These are phyloP conservation scores for Puffinus mauretanicus DNA, from an alignment of 2,113 vertebrate genomes.

Conservation along the genomic window DNA sequence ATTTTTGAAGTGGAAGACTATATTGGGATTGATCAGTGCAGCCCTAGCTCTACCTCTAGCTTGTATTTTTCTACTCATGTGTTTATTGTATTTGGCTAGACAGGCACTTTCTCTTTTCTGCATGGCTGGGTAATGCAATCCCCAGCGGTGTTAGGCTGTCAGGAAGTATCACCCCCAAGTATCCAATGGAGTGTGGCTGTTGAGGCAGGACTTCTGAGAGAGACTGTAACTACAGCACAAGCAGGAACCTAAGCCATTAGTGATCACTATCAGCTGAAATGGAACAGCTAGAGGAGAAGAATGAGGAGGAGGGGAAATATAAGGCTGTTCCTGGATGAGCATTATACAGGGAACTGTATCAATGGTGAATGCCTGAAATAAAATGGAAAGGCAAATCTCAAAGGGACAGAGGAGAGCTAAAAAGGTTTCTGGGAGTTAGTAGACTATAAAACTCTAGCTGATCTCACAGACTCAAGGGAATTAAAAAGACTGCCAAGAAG, in stretches of 20 bases:
- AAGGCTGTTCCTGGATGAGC: neutral
- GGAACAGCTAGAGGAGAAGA: neutral
- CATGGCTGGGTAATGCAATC: conserved; percentile 50
- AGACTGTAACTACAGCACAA: neutral
- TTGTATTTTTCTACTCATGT: neutral
- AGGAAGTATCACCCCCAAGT: conserved; percentile 41
- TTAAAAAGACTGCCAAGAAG: neutral
- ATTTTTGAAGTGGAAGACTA: neutral
- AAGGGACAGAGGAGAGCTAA: neutral
- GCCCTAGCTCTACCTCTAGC: neutral
- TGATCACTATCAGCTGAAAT: neutral
- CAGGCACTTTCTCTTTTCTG: conserved; percentile 43
- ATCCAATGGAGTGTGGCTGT: conserved; percentile 1
- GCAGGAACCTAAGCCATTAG: neutral
- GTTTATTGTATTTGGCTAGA: conserved; percentile 31
- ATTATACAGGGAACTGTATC: neutral
- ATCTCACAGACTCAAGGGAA: neutral
- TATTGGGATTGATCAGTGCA: neutral
- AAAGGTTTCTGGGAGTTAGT: neutral
- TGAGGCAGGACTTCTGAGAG: neutral
- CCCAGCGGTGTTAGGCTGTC: conserved; percentile 27
- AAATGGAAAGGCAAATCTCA: conserved; percentile 13
- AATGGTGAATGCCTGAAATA: neutral
- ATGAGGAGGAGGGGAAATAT: neutral
- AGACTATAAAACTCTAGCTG: conserved; percentile 12